phyloP scores from a whole-genome alignment of 2,113 vertebrate species.

The Antechinus flavipes region DNA sequence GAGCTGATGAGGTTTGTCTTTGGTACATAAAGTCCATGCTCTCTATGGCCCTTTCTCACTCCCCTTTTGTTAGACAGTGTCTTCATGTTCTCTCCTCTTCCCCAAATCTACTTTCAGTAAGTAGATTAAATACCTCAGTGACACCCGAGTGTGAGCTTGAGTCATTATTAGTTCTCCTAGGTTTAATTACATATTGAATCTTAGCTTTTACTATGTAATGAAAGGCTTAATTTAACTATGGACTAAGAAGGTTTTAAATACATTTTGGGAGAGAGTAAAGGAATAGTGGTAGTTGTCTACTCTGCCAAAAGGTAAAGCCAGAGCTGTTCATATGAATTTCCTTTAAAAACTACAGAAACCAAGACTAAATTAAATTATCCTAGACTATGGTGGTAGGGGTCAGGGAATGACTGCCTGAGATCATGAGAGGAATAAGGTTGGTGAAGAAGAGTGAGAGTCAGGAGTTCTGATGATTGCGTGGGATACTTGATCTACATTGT shows the following conservation, averaged over 20 bases:
- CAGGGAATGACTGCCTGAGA: background rate
- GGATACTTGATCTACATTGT: background rate
- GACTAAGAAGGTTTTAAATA: background rate
- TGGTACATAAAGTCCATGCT: background rate
- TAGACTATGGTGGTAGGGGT: background rate
- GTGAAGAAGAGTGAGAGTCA: background rate
- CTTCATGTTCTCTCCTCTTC: background rate
- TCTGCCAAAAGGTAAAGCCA: background rate
- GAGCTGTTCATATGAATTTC: background rate
- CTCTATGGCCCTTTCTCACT: background rate
- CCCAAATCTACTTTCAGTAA: background rate
- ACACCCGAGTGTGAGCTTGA: background rate
- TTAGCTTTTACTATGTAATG: background rate
- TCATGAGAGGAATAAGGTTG: background rate
- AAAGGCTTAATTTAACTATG: background rate
- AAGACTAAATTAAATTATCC: background rate
- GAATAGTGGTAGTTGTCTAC: background rate
- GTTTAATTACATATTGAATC: background rate
- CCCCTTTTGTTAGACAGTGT: background rate
- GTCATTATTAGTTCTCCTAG: background rate
- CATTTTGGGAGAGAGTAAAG: background rate
- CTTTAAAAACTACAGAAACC: background rate
- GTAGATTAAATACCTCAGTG: background rate
- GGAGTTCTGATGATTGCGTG: background rate
- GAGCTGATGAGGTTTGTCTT: background rate